These are phyloP conservation scores for Spodoptera exigua DNA, from an alignment of 2,888 invertebrate species.

Conservation along the genomic window DNA sequence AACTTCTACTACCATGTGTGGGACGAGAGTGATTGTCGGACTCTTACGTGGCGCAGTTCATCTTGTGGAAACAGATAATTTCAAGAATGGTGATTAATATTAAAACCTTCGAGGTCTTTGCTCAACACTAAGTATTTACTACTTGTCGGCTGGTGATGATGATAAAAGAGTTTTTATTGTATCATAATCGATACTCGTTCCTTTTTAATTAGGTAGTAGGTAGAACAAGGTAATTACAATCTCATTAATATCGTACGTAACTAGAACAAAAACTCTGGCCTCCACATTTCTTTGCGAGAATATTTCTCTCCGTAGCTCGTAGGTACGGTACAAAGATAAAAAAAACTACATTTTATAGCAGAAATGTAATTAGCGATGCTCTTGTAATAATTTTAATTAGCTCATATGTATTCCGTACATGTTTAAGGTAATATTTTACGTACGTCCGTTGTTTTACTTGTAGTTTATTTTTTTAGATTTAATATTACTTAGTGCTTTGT, in stretches of 20 bases:
- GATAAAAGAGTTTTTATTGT: no score
- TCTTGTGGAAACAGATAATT: no score
- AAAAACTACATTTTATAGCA: conserved; percentile 16
- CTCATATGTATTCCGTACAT: conserved; percentile 42
- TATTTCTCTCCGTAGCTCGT: neutral
- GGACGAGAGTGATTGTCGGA: no score
- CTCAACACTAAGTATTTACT: no score
- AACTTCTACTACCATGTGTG: no score
- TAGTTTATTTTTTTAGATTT: conserved; percentile 21
- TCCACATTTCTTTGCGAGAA: neutral
- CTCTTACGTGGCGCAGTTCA: no score
- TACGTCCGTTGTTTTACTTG: conserved; percentile 15
- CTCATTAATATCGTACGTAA: neutral
- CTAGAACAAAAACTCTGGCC: neutral
- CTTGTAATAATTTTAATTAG: conserved; percentile 48
- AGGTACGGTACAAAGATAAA: conserved; percentile 14
- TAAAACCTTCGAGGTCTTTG: no score
- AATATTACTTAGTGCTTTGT: conserved; percentile 17
- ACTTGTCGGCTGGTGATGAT: no score
- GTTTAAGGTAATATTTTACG: conserved; percentile 36
- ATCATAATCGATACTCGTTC: no score
- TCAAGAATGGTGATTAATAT: no score
- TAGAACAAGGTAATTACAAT: no score
- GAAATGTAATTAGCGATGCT: conserved; percentile 34
- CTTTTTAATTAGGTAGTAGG: no score